Evolutionary conservation across 2,888 invertebrate genomes (phyloP).

Genomic region (Andrena fulva): DNA sequence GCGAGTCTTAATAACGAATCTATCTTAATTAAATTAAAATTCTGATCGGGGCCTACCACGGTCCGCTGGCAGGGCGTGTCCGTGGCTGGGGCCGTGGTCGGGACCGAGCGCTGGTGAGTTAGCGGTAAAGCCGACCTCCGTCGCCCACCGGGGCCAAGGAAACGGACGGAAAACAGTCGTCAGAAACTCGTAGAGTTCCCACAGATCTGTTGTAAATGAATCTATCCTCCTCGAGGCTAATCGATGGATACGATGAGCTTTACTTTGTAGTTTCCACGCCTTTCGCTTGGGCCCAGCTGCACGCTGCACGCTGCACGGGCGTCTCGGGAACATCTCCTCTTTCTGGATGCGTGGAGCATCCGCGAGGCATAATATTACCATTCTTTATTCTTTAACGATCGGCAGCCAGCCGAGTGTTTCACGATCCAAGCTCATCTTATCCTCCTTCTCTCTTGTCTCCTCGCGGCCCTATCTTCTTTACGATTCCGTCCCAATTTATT

Average conservation of each 20-base stretch:
- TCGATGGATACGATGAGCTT: slow-evolving; percentile 36
- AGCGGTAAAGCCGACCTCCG: slow-evolving; percentile 36
- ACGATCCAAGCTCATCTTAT: slow-evolving; percentile 46
- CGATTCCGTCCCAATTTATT: slow-evolving; percentile 72
- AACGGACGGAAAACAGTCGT: slow-evolving; percentile 33
- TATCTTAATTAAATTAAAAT: slow-evolving; percentile 84
- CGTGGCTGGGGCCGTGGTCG: slow-evolving; percentile 34
- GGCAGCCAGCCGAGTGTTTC: slow-evolving; percentile 65
- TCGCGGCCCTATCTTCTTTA: slow-evolving; percentile 51
- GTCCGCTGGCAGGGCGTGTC: slow-evolving; percentile 72
- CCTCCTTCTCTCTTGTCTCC: slow-evolving; percentile 18
- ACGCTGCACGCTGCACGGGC: not conserved
- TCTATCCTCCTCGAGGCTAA: slow-evolving; percentile 55
- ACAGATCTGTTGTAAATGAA: slow-evolving; percentile 64
- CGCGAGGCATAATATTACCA: slow-evolving; percentile 79
- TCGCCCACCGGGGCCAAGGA: not conserved
- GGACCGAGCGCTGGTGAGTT: slow-evolving; percentile 36
- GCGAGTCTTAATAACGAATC: slow-evolving; percentile 77
- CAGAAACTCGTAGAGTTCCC: slow-evolving; percentile 43
- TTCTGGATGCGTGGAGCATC: slow-evolving; percentile 50
- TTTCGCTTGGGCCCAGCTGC: slow-evolving; percentile 32
- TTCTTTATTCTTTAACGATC: slow-evolving; percentile 79
- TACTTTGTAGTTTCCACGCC: slow-evolving; percentile 71
- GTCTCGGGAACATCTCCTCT: slow-evolving; percentile 20
- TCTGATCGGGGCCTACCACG: slow-evolving; percentile 70